Evolutionary conservation across 1,140 invertebrate species (phyloP).

Genomic region (Copidosoma floridanum): DNA sequence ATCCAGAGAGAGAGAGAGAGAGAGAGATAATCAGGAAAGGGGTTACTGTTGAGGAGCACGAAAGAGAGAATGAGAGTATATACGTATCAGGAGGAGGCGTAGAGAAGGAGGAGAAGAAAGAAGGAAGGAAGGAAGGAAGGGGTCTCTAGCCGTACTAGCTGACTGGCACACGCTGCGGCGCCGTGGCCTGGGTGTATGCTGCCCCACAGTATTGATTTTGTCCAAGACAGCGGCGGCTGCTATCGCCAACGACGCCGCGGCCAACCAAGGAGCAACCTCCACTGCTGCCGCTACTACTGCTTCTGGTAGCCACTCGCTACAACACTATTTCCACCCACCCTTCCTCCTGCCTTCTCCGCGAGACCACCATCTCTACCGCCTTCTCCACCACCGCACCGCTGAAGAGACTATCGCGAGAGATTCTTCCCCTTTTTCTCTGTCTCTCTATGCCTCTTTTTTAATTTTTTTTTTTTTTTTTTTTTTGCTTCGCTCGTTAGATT

Average conservation of each 20-base stretch:
- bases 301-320: no score
- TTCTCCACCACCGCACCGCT: slow-evolving; percentile 22
- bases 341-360: slow-evolving; percentile 29
- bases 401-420: background rate
- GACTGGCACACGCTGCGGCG: no score
- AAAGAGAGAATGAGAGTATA: slow-evolving; percentile 6
- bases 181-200: slow-evolving; percentile 39
- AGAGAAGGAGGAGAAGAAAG: slow-evolving; percentile 3
- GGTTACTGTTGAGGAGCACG: no score
- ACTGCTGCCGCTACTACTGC: slow-evolving; percentile 54
- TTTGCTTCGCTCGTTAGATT: background rate
- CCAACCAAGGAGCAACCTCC: slow-evolving; percentile 55
- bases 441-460: slow-evolving; percentile 11
- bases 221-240: slow-evolving; percentile 52
- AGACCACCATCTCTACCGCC: slow-evolving; percentile 26
- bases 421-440: slow-evolving; percentile 5
- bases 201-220: slow-evolving; percentile 59
- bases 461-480: slow-evolving; percentile 7
- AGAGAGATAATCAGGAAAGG: slow-evolving; percentile 29
- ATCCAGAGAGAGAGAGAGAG: no score
- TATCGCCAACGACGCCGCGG: slow-evolving; percentile 48
- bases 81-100: background rate
- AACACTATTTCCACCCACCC: slow-evolving; percentile 46
- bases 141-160: no score
- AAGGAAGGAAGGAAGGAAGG: slow-evolving; percentile 28